Evolutionary conservation across 1,140 invertebrate species (phyloP).

Genomic region (Leptestheria dahalacensis): DNA sequence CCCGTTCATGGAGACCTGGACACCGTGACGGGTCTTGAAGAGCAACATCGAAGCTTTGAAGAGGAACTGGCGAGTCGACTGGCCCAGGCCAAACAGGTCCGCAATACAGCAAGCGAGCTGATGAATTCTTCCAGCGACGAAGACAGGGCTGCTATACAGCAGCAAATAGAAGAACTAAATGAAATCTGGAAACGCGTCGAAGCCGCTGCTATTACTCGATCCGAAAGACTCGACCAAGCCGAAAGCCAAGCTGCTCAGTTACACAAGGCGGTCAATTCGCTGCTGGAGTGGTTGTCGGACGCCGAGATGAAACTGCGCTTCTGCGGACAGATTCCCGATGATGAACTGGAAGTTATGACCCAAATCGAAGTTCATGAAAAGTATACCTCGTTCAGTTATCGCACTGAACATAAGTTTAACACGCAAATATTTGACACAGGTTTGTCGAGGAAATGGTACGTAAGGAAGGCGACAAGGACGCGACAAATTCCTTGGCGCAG

Average conservation of each 20-base stretch:
- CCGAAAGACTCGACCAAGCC: slow-evolving; percentile 64
- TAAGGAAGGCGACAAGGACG: slow-evolving; percentile 73
- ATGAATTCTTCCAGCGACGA: slow-evolving; percentile 60
- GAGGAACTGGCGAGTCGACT: slow-evolving; percentile 76
- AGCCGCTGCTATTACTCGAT: slow-evolving; percentile 55
- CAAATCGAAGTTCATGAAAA: slow-evolving; percentile 73
- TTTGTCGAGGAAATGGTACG: slow-evolving; percentile 69
- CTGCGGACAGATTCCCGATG: slow-evolving; percentile 72
- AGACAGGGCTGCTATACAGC: slow-evolving; percentile 60
- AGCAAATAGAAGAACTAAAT: slow-evolving; percentile 68
- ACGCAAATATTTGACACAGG: slow-evolving; percentile 19
- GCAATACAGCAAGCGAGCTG: slow-evolving; percentile 73
- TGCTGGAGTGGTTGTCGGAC: slow-evolving; percentile 90
- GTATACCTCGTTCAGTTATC: slow-evolving; percentile 19
- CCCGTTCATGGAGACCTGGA: slow-evolving; percentile 90
- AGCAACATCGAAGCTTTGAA: slow-evolving; percentile 85
- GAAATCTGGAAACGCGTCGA: slow-evolving; percentile 72
- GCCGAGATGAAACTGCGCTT: slow-evolving; percentile 85
- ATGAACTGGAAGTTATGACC: slow-evolving; percentile 69
- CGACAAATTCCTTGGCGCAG: slow-evolving; percentile 73
- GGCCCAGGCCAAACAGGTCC: slow-evolving; percentile 76
- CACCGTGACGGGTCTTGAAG: slow-evolving; percentile 81
- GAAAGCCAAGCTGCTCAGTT: slow-evolving; percentile 69
- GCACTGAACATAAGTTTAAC: not conserved
- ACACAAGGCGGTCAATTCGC: slow-evolving; percentile 83